Evolutionary conservation across 1,140 invertebrate genomes (phyloP), one percentile per base, ranked within the genome.

Genomic region (Oppia nitens): DNA sequence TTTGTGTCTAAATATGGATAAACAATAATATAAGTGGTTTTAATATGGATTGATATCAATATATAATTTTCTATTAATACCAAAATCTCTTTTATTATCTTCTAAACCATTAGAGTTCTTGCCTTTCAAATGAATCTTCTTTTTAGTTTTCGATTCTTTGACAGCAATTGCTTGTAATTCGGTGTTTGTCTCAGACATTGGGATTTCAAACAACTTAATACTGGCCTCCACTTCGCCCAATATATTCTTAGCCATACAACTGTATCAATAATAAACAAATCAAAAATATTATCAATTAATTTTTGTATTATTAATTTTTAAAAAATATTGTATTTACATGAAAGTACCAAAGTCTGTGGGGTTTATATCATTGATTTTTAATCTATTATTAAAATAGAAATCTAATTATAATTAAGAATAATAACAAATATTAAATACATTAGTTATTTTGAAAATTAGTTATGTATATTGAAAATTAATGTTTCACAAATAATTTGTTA

Each of bases 161-260:
- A 21, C 24, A 6, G 53, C 26, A 26, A 26, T 17, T 49, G 23
- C 14, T 24, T 23, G 6, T 55, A 47, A 23, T 24, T 26, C 23
- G 28, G 55, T 11, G 21, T 59, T 25, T 3, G 29, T 28, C 14
- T 50, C 56, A 27, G 49, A 28, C 56, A 17, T 60, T 21, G 57
- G 55, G 17, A 47, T 57, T 27, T 57, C 84, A 70, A 90, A 92
- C 47, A 92, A 74, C 66, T 84, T 79, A 67, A 93, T 92, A 45
- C 81, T 83, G 49, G 88, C 88, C 68, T 92, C 87, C 4, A 87
- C 91, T 72, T 91, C 87, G 58, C 88, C 88, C 55, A 87, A 76
- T 25, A 86, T 86, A 77, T 92, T 92, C 73, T 91, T 92, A 45
- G 87, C 88, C 2, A 91, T 83, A 69, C 89, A 93, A 71, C 89